Base-by-base conservation (phyloP, 1,140 invertebrate genomes). In the Cydia pomonella region DNA sequence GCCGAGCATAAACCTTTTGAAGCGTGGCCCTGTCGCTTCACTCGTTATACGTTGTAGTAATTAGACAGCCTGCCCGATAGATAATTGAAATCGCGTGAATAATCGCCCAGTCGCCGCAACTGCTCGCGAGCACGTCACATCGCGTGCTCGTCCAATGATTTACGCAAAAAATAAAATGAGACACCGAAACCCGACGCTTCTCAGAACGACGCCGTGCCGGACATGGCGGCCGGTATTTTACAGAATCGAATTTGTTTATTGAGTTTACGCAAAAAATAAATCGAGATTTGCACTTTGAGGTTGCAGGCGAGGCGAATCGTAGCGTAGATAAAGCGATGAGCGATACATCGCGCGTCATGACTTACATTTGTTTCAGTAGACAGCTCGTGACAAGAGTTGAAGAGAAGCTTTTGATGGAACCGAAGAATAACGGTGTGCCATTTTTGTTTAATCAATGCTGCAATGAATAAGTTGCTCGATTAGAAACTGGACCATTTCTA, bases 71-170 rank as follows among this genome's bases (percentile, higher is more conserved):
- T 77, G 80, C 75, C 76, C 69, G 79, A 83, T 78, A 82, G 82
- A 83, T 85, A 84, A 87, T 87, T 84, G 81, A 82, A 83, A 84
- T 82, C 79, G 80, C 80, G 79, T 82, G 82, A 85, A 85, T 87
- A 85, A 84, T 82, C 80, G 79, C 44, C 59, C 78, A 81, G 82
- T 84, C 82, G 82, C 79, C 78, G 79, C 82, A 80, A 84, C 82
- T 80, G 82, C 63, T 76, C 79, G 72, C 72, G 59, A 62, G 76
- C 87, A 90, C 86, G 88, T 79, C 79, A 90, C 73, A 86, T 90
- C 78, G 88, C 88, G 88, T 90, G 87, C 73, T 75, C 76, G 13
- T 72, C 64, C 64, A 33, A 77, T 80, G 76, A 81, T 80, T 82
- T 77, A 75, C 74, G 72, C 75, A 82, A 84, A 85, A 84, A 80